Evolutionary conservation across 2,888 invertebrate species (phyloP).

Genomic region (Tipula helvola): DNA sequence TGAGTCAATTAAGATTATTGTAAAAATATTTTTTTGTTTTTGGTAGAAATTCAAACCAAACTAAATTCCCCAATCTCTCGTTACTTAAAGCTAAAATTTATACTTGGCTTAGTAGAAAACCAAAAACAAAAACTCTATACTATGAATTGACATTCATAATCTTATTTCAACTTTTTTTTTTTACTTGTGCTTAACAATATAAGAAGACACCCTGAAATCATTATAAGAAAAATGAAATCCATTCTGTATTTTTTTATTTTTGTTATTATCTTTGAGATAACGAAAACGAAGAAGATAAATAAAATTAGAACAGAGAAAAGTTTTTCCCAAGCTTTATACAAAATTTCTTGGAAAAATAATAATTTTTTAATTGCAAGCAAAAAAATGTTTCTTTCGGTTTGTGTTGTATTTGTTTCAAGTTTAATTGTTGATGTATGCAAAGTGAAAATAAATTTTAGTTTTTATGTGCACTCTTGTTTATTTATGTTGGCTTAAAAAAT

Average conservation of each 20-base stretch:
- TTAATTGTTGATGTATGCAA: neutral
- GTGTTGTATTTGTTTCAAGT: neutral
- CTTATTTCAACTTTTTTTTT: neutral
- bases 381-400: neutral
- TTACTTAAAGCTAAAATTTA: neutral
- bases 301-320: neutral
- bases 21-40: neutral
- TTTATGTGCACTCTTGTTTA: neutral
- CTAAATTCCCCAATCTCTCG: neutral
- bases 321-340: neutral
- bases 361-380: neutral
- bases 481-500: neutral
- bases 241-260: neutral
- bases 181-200: neutral
- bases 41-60: neutral
- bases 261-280: neutral
- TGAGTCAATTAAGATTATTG: neutral
- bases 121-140: neutral
- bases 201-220: neutral
- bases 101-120: neutral
- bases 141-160: neutral
- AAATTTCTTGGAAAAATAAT: neutral
- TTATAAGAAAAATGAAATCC: neutral
- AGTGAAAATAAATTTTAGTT: neutral
- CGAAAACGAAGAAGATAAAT: neutral